phyloP scores from a whole-genome alignment of 2,113 vertebrate genomes.

The Spea bombifrons region DNA sequence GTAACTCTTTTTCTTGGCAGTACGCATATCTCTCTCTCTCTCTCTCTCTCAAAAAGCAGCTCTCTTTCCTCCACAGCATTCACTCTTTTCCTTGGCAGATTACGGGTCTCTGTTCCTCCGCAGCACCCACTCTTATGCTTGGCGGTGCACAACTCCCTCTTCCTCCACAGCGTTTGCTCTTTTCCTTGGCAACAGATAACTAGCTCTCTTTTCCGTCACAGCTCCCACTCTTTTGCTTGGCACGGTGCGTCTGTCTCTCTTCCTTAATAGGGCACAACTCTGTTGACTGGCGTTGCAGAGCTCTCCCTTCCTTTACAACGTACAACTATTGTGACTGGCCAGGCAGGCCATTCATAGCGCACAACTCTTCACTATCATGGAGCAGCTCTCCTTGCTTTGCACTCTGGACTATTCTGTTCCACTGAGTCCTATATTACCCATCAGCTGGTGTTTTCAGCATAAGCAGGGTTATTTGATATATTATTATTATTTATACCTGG shows the following conservation, averaged over 20 bases:
- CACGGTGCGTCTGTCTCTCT: neutral
- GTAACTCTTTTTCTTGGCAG: neutral
- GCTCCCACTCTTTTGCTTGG: neutral
- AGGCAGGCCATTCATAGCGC: neutral
- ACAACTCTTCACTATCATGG: no score
- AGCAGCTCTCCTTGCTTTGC: no score
- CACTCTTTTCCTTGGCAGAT: neutral
- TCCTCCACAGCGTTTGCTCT: neutral
- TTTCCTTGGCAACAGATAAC: neutral
- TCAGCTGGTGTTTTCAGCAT: no score
- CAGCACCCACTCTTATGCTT: neutral
- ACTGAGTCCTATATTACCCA: no score
- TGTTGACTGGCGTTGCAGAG: neutral
- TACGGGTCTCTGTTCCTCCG: neutral
- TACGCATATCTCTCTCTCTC: neutral
- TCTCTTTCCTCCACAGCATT: neutral
- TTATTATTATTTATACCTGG: no score
- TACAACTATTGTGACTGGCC: neutral
- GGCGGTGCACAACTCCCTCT: neutral
- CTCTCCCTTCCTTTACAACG: neutral
- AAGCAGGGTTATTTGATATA: no score
- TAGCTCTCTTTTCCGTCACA: neutral
- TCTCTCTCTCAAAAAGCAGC: neutral
- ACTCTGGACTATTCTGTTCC: no score
- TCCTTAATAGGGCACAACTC: neutral